Evolutionary conservation across 2,888 invertebrate genomes (phyloP).

Genomic region (Catocala sponsa): DNA sequence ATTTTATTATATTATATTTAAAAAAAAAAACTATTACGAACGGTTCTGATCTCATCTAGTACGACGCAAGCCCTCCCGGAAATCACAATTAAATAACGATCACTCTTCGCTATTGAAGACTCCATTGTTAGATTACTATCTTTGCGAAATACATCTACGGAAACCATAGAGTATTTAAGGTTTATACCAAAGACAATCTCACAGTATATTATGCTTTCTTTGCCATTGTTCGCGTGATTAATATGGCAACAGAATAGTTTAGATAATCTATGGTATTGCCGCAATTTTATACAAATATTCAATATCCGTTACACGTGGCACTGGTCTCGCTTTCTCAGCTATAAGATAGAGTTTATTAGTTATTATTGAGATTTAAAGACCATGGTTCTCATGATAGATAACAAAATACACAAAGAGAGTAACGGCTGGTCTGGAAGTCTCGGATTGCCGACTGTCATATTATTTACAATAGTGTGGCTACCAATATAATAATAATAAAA

Average conservation of each 20-base stretch:
- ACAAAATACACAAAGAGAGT: no score
- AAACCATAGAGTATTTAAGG: constrained; percentile 28
- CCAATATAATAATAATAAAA: no score
- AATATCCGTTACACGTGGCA: background rate
- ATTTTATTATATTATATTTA: no score
- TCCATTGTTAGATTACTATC: constrained; percentile 42
- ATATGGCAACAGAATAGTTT: constrained; percentile 14
- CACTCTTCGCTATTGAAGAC: constrained; percentile 40
- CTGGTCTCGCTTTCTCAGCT: background rate
- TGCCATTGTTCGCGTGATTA: constrained; percentile 15
- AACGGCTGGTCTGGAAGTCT: no score
- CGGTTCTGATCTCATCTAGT: constrained; percentile 45
- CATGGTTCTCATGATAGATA: no score
- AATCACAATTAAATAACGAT: constrained; percentile 44
- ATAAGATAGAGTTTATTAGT: no score
- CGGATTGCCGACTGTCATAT: no score
- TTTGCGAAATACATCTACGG: constrained; percentile 30
- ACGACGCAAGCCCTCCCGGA: constrained; percentile 40
- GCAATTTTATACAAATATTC: constrained; percentile 5
- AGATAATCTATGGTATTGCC: constrained; percentile 7
- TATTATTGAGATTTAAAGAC: no score
- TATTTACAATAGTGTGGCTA: no score
- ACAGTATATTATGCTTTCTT: constrained; percentile 13
- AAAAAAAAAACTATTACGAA: constrained; percentile 17
- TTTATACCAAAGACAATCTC: constrained; percentile 21